Evolutionary conservation across 2,888 invertebrate species (phyloP), one percentile per base, ranked within the genome.

Genomic region (Chaetogeoica ovagalla): DNA sequence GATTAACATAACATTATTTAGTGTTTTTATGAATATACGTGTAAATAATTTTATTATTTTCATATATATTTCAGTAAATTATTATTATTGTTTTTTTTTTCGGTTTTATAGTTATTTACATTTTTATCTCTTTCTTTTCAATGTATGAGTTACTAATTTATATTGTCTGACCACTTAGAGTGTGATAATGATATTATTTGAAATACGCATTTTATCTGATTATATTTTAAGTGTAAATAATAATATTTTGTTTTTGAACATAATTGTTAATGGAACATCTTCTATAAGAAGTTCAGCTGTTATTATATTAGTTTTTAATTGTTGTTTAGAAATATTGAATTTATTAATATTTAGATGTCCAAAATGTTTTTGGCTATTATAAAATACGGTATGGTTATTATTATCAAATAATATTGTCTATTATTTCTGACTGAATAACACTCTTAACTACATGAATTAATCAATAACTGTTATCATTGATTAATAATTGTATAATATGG

Each of bases 11-110:
- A 21, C 30, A 52, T 13, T 17, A 17, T 37, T 63, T 57, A 65
- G 23, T 57, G 2, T 57, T 63, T 39, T 17, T 21, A 30, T 37
- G 13, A 30, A 55, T 57, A 23, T 43, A 23, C 21, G 21, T 75
- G 66, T 66, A 57, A 66, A 75, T 57, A 59, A 66, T 66, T 43
- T 19, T 59, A 43, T 74, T 52, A 74, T 55, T 74, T 65, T 65
- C 43, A 39, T 57, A 23, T 23, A 11, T 55, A 21, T 63, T 74
- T 74, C 37, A 63, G 15, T 65, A 21, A 63, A 63, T 37, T 52
- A 23, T 23, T 48, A 30, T 23, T 30, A 55, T 55, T 55, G 1
- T 55, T 30, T 3, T 21, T 19, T 39, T 71, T n/a, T 55, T 73
- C 37, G 19, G 30, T 37, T 65, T 55, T 9, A 57, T 75, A 57